phyloP scores from a whole-genome alignment of 2,888 invertebrate genomes.

The Tenthredo amoena region DNA sequence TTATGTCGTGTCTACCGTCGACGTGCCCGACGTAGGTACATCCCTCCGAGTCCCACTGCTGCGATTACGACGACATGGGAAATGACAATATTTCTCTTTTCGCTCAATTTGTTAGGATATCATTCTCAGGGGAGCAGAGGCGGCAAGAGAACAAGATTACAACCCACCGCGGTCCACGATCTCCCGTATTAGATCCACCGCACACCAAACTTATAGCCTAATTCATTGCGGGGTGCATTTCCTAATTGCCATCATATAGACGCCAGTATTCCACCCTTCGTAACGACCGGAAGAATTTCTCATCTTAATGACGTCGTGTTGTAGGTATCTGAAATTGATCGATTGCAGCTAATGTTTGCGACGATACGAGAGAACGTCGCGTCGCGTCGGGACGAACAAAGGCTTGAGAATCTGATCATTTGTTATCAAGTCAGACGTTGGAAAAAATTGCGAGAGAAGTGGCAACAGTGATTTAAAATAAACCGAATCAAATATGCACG shows the following conservation, averaged over 20 bases:
- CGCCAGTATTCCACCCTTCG: neutral
- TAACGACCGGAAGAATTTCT: constrained; percentile 10
- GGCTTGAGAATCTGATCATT: neutral
- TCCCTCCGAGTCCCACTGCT: constrained; percentile 7
- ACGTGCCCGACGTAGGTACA: constrained; percentile 15
- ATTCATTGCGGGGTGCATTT: constrained; percentile 36
- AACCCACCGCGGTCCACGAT: neutral
- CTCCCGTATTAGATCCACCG: neutral
- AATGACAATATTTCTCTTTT: constrained; percentile 47
- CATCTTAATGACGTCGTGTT: constrained; percentile 8
- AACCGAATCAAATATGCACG: neutral
- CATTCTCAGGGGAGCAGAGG: constrained; percentile 12
- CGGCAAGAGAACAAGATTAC: constrained; percentile 11
- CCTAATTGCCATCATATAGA: constrained; percentile 30
- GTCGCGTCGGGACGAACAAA: neutral
- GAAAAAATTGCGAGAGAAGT: no score
- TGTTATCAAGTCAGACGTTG: neutral
- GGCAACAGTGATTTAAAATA: no score
- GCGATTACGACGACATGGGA: constrained; percentile 29
- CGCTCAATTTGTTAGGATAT: constrained; percentile 46
- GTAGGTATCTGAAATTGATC: constrained; percentile 1
- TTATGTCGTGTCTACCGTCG: constrained; percentile 7
- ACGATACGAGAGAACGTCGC: neutral
- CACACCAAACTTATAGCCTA: neutral
- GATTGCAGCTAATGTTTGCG: neutral